Base-by-base conservation (phyloP, 1,140 invertebrate genomes). In the Caerostris extrusa region DNA sequence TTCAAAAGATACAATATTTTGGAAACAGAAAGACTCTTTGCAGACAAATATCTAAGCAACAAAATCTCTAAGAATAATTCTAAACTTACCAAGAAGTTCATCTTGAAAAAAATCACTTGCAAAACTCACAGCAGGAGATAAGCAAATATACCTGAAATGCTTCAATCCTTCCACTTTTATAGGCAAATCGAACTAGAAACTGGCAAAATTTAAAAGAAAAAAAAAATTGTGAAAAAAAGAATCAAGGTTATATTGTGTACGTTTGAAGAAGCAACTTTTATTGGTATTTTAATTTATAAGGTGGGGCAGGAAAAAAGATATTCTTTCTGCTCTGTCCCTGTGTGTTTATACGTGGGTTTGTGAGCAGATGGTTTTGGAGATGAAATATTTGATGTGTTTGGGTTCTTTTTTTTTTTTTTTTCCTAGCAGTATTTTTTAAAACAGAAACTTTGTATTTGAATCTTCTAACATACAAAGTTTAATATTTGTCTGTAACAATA, bases 101-200 rank as follows among this genome's bases (percentile, higher is more conserved):
- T 92, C 19, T 92, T 92, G 90, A 85, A 56, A 34, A 34, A 5
- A 53, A 67, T 83, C n/a, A 85, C 61, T 92, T 85, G 58, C 90
- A 7, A 85, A 71, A 92, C 90, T 92, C 90, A 67, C 90, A 17
- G 90, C 90, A 57, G 77, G 90, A 92, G 90, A 85, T 81, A 85
- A 92, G 81, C 77, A 92, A 92, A 92, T 85, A 92, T 92, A n/a
- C 58, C 34, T 12, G 12, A 7, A 55, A n/a, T 7, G n/a, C 7
- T 8, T 14, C 58, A 7, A 57, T 19, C 3, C 5, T n/a, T 19
- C 50, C 34, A 57, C 34, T 57, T 90, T 71, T 77, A 77, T 77
- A 85, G 8, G 3, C 17, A 34, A 56, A 8, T 4, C 3, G 5
- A 57, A 56, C 53, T 10, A 34, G 53, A 77, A 71, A 57, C 50